Conservation (phyloP, 2,888 invertebrate species). For the Drosophila tripunctata region DNA sequence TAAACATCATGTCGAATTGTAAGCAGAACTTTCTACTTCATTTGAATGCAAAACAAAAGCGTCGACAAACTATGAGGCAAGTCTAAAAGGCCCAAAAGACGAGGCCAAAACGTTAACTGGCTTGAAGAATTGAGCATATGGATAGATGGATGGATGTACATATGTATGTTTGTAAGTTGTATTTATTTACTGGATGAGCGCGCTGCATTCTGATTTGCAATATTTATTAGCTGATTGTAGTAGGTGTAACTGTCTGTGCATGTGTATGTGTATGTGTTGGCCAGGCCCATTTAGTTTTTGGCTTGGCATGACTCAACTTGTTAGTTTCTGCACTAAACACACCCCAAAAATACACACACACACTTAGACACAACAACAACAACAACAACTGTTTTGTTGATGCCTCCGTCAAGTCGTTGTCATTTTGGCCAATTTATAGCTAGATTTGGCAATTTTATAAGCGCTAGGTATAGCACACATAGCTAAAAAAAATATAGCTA, state of each 20-base stretch:
- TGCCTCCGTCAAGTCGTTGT: conserved; percentile 46
- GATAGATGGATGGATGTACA: background rate
- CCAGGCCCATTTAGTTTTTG: conserved; percentile 44
- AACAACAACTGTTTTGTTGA: conserved; percentile 19
- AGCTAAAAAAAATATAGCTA: too few species aligned
- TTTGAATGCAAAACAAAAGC: conserved; percentile 65
- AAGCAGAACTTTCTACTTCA: conserved; percentile 74
- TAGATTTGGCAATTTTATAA: too few species aligned
- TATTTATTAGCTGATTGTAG: conserved; percentile 1
- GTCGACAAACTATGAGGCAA: background rate
- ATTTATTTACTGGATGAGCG: conserved; percentile 41
- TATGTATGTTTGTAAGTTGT: too few species aligned
- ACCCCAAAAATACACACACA: conserved; percentile 34
- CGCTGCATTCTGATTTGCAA: conserved; percentile 55
- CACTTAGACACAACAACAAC: background rate
- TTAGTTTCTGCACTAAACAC: conserved; percentile 44
- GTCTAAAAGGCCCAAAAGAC: conserved; percentile 20
- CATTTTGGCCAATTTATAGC: too few species aligned
- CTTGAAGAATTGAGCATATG: background rate
- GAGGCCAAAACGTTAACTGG: conserved; percentile 25
- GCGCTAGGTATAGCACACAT: too few species aligned
- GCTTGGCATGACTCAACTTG: conserved; percentile 42
- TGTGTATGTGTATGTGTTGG: conserved; percentile 17
- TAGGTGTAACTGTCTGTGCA: background rate
- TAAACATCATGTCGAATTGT: conserved; percentile 5